phyloP scores from a whole-genome alignment of 1,140 invertebrate species.

The Bombyx mori region DNA sequence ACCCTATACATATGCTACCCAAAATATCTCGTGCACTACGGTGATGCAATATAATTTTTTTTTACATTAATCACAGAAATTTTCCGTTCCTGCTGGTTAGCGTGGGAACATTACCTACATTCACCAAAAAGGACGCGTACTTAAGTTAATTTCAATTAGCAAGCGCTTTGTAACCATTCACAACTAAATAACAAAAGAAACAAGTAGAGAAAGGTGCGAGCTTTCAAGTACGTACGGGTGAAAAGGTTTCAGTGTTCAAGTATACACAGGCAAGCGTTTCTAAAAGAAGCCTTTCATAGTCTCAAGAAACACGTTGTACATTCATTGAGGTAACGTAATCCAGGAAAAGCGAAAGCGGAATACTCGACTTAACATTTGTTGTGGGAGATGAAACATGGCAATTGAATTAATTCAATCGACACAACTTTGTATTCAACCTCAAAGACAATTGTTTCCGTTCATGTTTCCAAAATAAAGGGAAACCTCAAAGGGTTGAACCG shows the following conservation, averaged over 20 bases:
- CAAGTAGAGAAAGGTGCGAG: conserved; percentile 11
- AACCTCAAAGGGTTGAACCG: conserved; percentile 46
- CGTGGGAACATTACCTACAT: too few species aligned
- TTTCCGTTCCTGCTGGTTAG: too few species aligned
- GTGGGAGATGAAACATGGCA: conserved; percentile 45
- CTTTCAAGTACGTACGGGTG: too few species aligned
- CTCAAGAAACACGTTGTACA: conserved; percentile 11
- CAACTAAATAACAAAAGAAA: conserved; percentile 6
- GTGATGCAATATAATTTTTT: too few species aligned
- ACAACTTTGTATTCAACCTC: conserved; percentile 51
- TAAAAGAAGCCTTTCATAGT: conserved; percentile 11
- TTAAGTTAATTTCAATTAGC: too few species aligned
- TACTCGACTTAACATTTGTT: conserved; percentile 43
- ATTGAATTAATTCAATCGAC: conserved; percentile 66
- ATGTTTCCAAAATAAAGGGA: conserved; percentile 45
- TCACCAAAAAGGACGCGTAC: too few species aligned
- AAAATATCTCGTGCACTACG: too few species aligned
- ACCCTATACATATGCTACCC: too few species aligned
- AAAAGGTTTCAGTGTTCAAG: conserved; percentile 8
- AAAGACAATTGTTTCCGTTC: conserved; percentile 57
- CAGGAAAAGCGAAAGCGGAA: conserved; percentile 16
- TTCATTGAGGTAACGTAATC: conserved; percentile 26
- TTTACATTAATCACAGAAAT: too few species aligned
- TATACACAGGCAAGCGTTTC: conserved; percentile 7
- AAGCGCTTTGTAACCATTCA: too few species aligned